Percentiles rank a stretch among this genome's conserved stretches.
Evolutionary conservation across 2,113 vertebrate species (phyloP).

Genomic region (Labeo rohita): DNA sequence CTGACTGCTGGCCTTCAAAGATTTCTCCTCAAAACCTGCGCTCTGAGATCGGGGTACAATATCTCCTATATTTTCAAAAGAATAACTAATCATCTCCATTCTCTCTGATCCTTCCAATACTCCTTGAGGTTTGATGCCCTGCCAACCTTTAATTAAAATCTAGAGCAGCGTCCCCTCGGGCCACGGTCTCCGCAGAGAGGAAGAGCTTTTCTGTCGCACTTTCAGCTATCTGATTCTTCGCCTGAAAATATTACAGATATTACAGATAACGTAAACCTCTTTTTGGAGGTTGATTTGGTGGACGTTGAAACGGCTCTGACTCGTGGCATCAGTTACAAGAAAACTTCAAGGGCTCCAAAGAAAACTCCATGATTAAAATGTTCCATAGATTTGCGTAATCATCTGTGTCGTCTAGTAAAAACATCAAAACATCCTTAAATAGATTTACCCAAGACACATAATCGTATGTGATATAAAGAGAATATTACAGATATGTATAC

Average conservation of each 20-base stretch:
- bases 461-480: not conserved
- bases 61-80: slow-evolving; percentile 65
- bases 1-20: slow-evolving; percentile 55
- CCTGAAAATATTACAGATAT: slow-evolving; percentile 34
- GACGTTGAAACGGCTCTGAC: not conserved
- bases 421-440: not conserved
- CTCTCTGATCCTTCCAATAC: slow-evolving; percentile 61
- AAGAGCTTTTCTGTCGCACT: slow-evolving; percentile 55
- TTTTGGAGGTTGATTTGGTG: slow-evolving; percentile 42
- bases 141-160: slow-evolving; percentile 71
- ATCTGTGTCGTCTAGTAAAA: not conserved
- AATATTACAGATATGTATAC: not conserved
- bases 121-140: slow-evolving; percentile 57
- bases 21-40: slow-evolving; percentile 56
- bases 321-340: slow-evolving; percentile 20
- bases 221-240: slow-evolving; percentile 50
- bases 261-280: slow-evolving; percentile 34
- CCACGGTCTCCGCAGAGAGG: slow-evolving; percentile 24
- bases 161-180: slow-evolving; percentile 37
- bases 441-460: not conserved
- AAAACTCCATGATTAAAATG: not conserved
- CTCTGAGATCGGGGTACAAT: slow-evolving; percentile 49
- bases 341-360: not conserved
- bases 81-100: slow-evolving; percentile 53
- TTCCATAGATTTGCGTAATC: not conserved